Conservation (phyloP, 2,113 vertebrate genomes). For the Herpetotheres cachinnans region DNA sequence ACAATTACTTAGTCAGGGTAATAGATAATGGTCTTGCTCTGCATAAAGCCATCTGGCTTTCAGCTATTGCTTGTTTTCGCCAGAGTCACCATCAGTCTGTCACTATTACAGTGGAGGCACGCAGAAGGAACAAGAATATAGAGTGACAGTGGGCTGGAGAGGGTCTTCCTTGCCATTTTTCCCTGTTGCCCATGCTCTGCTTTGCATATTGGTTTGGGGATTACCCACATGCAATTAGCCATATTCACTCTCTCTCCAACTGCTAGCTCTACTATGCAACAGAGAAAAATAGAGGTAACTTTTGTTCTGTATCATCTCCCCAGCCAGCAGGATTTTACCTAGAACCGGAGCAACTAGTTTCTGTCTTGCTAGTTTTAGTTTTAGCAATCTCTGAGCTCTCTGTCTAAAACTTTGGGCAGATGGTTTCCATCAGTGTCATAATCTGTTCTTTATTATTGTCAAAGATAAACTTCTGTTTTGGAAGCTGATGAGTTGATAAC, state of each 20-base stretch:
- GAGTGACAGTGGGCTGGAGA: neutral
- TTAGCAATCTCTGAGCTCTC: neutral
- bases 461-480: neutral
- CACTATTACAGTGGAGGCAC: neutral
- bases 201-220: neutral
- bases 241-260: neutral
- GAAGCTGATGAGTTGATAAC: neutral
- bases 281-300: neutral
- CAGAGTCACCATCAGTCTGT: neutral
- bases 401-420: neutral
- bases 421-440: neutral
- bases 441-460: neutral
- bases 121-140: neutral
- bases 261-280: neutral
- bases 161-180: neutral
- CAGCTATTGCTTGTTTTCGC: neutral
- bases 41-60: neutral
- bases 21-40: slow-evolving; percentile 29
- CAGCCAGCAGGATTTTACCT: neutral
- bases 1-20: slow-evolving; percentile 19
- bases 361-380: neutral
- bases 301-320: neutral
- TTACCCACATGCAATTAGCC: neutral
- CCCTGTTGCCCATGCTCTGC: neutral
- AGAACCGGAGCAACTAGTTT: neutral